Base-by-base conservation (phyloP, 2,888 invertebrate genomes). In the Melanostoma scalare region DNA sequence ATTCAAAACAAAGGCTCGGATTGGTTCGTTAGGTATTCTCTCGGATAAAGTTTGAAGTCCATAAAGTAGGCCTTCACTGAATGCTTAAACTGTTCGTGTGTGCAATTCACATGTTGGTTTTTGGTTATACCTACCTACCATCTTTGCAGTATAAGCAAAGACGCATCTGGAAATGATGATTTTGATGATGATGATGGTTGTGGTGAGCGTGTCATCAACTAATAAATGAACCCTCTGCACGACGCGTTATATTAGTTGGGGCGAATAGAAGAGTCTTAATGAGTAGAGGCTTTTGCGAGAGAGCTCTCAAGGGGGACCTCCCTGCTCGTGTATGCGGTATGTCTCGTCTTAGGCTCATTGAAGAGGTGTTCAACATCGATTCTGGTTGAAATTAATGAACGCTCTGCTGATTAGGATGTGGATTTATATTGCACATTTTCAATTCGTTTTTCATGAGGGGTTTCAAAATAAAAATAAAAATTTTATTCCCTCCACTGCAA, bases 351-450 rank as follows among this genome's bases (percentile, higher is more conserved):
- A 46, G 10, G 8, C 4, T 30, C n/a, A 42, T 42, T 46, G 68
- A 40, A 72, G 63, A 69, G 77, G 73, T 82, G 82, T 77, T 82
- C 77, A 82, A 77, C 82, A 82, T 82, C 63, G 78, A 82, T 82
- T 82, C 56, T 77, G 68, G 82, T 63, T 82, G 42, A 82, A 78
- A 82, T 82, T 77, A 82, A 82, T 77, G 73, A 82, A 82, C 78
- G 82, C 82, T 82, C 77, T 63, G 82, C 48, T 82, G 77, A 82
- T 78, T 82, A 78, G 69, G 73, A 82, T 82, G 44, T 55, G 50
- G 61, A 81, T 76, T 81, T 81, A 81, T 81, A 67, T 72, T 76
- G 44, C 10, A 40, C 68, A 60, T 46, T 67, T 48, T 60, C 55
- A 30, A 20, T 63, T 71, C 30, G 60, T 30, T 38, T 60, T 56